Percentiles rank a stretch among this genome's conserved stretches.
Evolutionary conservation across 2,797 vertebrate species (phyloP).

Genomic region (Tragelaphus oryx): DNA sequence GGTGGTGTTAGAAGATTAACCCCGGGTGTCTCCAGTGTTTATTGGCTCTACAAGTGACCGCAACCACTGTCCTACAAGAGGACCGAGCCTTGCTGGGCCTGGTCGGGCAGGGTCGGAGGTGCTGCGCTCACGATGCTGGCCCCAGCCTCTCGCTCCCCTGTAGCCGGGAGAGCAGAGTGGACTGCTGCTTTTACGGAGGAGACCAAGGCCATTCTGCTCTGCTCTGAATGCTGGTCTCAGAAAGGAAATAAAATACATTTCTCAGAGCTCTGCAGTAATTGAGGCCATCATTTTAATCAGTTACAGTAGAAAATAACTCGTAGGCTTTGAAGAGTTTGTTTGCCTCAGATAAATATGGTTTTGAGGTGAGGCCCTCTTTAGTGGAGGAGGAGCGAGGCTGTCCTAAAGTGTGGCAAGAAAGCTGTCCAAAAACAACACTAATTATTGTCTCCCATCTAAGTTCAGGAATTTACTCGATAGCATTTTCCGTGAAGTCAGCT

Average conservation of each 20-base stretch:
- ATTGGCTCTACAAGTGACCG: rapidly evolving
- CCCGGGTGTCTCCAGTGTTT: rapidly evolving
- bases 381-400: neutral
- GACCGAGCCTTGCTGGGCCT: neutral
- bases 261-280: neutral
- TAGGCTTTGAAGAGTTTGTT: neutral
- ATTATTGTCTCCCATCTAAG: neutral
- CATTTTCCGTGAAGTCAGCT: neutral
- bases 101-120: rapidly evolving
- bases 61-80: neutral
- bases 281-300: rapidly evolving
- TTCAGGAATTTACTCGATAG: neutral
- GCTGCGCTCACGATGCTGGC: neutral
- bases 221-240: neutral
- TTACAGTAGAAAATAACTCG: neutral
- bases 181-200: neutral
- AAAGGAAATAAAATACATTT: no score
- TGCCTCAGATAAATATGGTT: neutral
- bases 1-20: no score
- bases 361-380: neutral
- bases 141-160: neutral
- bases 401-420: neutral
- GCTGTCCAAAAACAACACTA: neutral
- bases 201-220: neutral
- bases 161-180: rapidly evolving